Base-by-base conservation (phyloP, 2,113 vertebrate species). In the Rhinolophus sinicus region DNA sequence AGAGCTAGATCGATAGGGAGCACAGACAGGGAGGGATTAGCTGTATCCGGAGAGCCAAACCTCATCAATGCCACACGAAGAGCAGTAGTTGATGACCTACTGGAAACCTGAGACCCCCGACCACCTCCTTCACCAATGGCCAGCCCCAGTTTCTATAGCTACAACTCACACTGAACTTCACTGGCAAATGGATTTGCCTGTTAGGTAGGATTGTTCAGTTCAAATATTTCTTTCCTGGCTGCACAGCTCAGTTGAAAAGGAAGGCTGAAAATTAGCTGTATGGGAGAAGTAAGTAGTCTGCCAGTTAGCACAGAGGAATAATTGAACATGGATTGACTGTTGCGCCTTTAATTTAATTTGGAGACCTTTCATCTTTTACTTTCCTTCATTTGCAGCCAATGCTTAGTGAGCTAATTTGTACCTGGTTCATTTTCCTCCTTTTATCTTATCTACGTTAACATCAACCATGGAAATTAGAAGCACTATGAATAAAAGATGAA, bases 291-390 rank as follows among this genome's bases (percentile, higher is more conserved):
- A 92, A 67, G 88, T 88, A 47, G 35, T 44, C 12, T 67, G 94
- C 78, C 81, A 77, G 77, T 77, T 80, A 90, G 90, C 60, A 87
- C 87, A 50, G 91, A 96, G 76, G 78, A 98, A 92, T 97, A 97
- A 97, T 92, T 96, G 89, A 95, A 92, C 88, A 72, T 1, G 81
- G 94, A 82, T 85, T 83, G 85, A 72, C 72, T 90, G 38, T 95
- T 95, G 54, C 50, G 65, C 73, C 92, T 95, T 88, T 83, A 87
- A 47, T 97, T 98, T 98, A 97, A 96, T 96, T 95, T 98, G 95
- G 69, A 94, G 81, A 90, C 3, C 90, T 84, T 96, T 97, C 85
- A 96, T 87, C 28, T 70, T 77, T 92, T 33, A 3, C 76, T 94
- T 94, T 95, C 83, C 93, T 93, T 95, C 87, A 88, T 87, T 94